These are phyloP conservation scores for Irena cyanogastra DNA, from an alignment of 2,113 vertebrate species.

Conservation along the genomic window DNA sequence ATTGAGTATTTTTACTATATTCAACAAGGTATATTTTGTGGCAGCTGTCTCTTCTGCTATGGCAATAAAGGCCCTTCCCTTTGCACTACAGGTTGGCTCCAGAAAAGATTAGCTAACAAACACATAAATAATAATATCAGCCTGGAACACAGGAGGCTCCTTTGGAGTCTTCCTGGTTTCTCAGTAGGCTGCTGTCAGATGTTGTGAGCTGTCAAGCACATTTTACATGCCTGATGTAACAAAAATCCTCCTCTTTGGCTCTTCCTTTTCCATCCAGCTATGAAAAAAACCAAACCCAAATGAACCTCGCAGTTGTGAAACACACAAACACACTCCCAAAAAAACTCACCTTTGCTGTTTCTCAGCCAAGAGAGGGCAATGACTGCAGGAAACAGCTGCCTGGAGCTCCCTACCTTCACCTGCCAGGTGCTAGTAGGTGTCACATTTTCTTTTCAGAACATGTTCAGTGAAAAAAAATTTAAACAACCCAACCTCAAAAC, in stretches of 20 bases:
- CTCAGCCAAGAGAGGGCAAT: neutral
- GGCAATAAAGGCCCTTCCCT: neutral
- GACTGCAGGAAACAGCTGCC: neutral
- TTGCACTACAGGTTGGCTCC: neutral
- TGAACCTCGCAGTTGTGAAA: neutral
- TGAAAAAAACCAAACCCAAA: neutral
- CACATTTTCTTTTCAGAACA: neutral
- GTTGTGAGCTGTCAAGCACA: neutral
- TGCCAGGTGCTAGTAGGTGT: neutral
- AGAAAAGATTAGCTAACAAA: neutral
- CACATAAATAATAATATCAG: neutral
- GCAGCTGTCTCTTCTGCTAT: neutral
- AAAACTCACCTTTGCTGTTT: neutral
- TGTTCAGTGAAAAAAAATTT: fast-evolving
- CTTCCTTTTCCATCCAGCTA: neutral
- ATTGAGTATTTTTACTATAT: neutral
- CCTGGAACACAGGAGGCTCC: neutral
- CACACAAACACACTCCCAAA: neutral
- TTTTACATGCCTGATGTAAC: neutral
- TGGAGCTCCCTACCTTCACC: neutral
- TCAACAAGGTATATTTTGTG: neutral
- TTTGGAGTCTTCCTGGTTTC: neutral
- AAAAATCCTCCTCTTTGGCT: neutral
- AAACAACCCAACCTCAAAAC: neutral
- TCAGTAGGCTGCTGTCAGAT: neutral